Conservation (phyloP, 2,888 invertebrate genomes). For the Dioctria rufipes region DNA sequence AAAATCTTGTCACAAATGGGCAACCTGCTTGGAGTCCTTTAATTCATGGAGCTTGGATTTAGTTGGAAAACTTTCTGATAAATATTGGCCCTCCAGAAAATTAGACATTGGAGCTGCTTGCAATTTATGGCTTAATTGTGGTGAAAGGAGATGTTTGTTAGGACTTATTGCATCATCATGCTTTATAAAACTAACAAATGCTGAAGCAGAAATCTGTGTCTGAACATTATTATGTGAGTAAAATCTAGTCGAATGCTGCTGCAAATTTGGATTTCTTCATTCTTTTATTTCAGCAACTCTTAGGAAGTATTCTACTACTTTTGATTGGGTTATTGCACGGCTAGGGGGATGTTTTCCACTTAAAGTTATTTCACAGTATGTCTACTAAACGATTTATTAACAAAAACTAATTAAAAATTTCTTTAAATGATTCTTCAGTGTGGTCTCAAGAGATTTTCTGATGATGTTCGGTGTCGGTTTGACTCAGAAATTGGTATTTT, state of each 20-base stretch:
- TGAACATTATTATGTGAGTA: constrained; percentile 79
- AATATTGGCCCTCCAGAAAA: constrained; percentile 76
- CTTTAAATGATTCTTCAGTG: constrained; percentile 66
- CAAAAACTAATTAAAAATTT: background rate
- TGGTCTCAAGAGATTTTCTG: constrained; percentile 68
- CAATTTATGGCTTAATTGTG: constrained; percentile 74
- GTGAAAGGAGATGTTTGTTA: constrained; percentile 85
- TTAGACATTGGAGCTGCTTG: constrained; percentile 70
- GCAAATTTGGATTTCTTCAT: too few species aligned
- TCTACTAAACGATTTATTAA: too few species aligned
- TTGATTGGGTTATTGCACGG: constrained; percentile 92
- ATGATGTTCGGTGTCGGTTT: constrained; percentile 72
- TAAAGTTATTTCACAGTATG: constrained; percentile 69
- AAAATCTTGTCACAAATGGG: constrained; percentile 78
- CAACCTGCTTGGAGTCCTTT: constrained; percentile 84
- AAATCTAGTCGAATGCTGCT: background rate
- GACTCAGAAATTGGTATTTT: constrained; percentile 84
- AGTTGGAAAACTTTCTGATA: constrained; percentile 82
- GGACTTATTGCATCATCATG: constrained; percentile 91
- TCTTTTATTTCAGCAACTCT: constrained; percentile 72
- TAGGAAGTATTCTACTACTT: constrained; percentile 83
- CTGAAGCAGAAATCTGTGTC: constrained; percentile 89
- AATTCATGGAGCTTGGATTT: constrained; percentile 86
- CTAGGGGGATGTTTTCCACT: constrained; percentile 86
- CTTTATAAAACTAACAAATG: constrained; percentile 83